A percentile compares a stretch with the other conserved stretches of the same genome.
phyloP scores from a whole-genome alignment of 1,140 invertebrate species.

The Pentalonia nigronervosa region DNA sequence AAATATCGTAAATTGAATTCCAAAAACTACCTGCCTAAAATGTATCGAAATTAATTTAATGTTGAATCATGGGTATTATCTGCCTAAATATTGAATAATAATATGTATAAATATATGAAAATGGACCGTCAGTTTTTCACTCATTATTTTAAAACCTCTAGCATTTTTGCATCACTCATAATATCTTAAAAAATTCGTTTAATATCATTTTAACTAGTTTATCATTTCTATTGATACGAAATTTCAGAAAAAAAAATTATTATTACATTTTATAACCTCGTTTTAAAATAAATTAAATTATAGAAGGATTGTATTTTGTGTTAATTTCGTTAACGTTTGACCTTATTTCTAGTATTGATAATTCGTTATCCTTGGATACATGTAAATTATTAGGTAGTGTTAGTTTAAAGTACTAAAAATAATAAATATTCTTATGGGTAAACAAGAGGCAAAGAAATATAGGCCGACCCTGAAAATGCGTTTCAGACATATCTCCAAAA shows the following conservation, averaged over 20 bases:
- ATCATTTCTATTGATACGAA: background rate
- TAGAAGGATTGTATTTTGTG: background rate
- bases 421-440: conserved; percentile 9
- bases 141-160: background rate
- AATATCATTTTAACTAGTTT: background rate
- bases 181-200: background rate
- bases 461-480: background rate
- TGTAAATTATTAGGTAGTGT: conserved; percentile 16
- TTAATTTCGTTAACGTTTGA: background rate
- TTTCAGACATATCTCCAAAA: background rate
- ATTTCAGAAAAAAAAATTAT: background rate
- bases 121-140: background rate
- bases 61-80: background rate
- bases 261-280: background rate
- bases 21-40: background rate
- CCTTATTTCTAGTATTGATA: background rate
- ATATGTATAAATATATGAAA: background rate
- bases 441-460: background rate
- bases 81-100: background rate
- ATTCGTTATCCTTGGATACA: background rate
- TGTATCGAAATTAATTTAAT: background rate
- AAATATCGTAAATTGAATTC: too few relatives aligned
- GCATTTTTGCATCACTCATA: background rate
- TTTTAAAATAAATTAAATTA: background rate
- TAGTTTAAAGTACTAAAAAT: conserved; percentile 17